These are phyloP conservation scores for Parnassius apollo DNA, from an alignment of 2,888 invertebrate species.

Conservation along the genomic window DNA sequence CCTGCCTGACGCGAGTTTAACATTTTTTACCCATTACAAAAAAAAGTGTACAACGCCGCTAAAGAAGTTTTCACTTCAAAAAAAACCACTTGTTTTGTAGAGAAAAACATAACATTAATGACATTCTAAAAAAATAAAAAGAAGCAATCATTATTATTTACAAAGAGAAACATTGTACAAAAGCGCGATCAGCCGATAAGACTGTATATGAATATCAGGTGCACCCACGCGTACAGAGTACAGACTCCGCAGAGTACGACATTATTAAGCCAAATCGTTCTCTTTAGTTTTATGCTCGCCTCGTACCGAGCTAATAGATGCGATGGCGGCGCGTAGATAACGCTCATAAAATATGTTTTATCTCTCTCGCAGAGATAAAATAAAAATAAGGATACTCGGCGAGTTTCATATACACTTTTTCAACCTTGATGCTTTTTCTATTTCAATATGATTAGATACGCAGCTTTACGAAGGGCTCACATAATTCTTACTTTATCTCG, in stretches of 20 bases:
- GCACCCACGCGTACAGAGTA: slow-evolving; percentile 52
- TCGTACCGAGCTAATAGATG: slow-evolving; percentile 52
- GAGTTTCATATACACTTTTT: slow-evolving; percentile 41
- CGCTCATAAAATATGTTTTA: slow-evolving; percentile 41
- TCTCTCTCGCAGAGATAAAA: slow-evolving; percentile 37
- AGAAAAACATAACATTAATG: no score
- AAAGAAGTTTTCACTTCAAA: no score
- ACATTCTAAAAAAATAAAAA: background rate
- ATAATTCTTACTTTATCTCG: slow-evolving; percentile 41
- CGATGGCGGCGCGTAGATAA: slow-evolving; percentile 47
- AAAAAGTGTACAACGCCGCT: no score
- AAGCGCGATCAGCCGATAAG: slow-evolving; percentile 39
- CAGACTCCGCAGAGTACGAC: slow-evolving; percentile 47
- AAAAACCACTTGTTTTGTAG: no score
- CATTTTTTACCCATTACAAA: no score
- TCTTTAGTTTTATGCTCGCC: slow-evolving; percentile 58
- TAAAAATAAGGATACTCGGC: slow-evolving; percentile 46
- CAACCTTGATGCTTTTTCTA: slow-evolving; percentile 49
- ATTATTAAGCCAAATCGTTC: slow-evolving; percentile 56
- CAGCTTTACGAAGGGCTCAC: slow-evolving; percentile 40
- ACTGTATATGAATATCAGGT: slow-evolving; percentile 39
- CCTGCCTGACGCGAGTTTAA: no score
- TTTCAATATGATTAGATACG: slow-evolving; percentile 55
- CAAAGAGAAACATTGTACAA: slow-evolving; percentile 28
- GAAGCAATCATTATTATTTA: slow-evolving; percentile 28